These are phyloP conservation scores for Montipora capricornis DNA, from an alignment of 64 coral and sea anemone genomes.

Conservation along the genomic window DNA sequence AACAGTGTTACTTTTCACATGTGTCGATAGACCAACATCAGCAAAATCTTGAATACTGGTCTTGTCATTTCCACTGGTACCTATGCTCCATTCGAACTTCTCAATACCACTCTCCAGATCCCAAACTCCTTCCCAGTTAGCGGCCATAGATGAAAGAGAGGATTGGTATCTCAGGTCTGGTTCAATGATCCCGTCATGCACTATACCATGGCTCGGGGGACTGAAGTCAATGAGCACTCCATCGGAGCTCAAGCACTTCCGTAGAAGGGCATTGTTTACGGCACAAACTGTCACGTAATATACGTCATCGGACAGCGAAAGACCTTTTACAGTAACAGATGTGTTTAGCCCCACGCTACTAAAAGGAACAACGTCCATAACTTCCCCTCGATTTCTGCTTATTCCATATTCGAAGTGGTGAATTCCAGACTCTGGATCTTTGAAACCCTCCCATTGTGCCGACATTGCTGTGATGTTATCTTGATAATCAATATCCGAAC, in stretches of 20 bases:
- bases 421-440: slow-evolving; percentile 84
- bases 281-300: slow-evolving; percentile 95
- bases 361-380: slow-evolving; percentile 68
- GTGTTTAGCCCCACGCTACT: slow-evolving; percentile 50
- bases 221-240: slow-evolving; percentile 90
- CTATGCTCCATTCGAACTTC: slow-evolving; percentile 92
- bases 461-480: slow-evolving; percentile 68
- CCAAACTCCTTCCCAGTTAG: slow-evolving; percentile 98
- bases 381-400: slow-evolving; percentile 69
- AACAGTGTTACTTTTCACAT: slow-evolving; percentile 72
- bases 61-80: slow-evolving; percentile 45
- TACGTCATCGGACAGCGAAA: slow-evolving; percentile 78
- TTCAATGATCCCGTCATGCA: slow-evolving; percentile 93
- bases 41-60: slow-evolving; percentile 56
- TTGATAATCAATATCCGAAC: slow-evolving; percentile 90
- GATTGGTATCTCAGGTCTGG: slow-evolving; percentile 92
- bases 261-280: slow-evolving; percentile 83
- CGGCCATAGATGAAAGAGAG: slow-evolving; percentile 67
- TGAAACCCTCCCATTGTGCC: slow-evolving; percentile 73
- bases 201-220: slow-evolving; percentile 79
- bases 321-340: slow-evolving; percentile 36
- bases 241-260: slow-evolving; percentile 82
- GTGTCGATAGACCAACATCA: slow-evolving; percentile 84
- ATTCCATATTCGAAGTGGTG: slow-evolving; percentile 79
- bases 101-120: slow-evolving; percentile 85